Conservation (phyloP, 2,888 invertebrate species). For the Uloborus plumipes region DNA sequence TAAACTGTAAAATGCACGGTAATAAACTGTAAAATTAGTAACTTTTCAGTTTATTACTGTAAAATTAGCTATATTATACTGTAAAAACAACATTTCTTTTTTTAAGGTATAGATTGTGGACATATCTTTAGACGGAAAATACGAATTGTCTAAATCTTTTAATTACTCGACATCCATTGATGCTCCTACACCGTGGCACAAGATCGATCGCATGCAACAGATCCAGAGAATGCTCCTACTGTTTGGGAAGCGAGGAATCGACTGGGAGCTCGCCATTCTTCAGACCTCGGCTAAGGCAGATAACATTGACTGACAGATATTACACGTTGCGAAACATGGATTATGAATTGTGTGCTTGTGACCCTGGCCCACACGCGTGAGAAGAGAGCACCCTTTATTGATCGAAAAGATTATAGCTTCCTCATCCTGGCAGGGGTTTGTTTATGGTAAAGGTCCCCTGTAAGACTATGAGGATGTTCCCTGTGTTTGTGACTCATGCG, state of each 20-base stretch:
- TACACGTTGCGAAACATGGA: constrained; percentile 54
- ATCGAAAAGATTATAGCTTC: constrained; percentile 57
- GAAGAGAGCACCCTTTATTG: constrained; percentile 28
- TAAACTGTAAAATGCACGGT: too few species aligned
- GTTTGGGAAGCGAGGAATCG: background rate
- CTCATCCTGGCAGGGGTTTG: constrained; percentile 36
- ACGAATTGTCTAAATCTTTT: too few species aligned
- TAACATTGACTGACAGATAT: constrained; percentile 58
- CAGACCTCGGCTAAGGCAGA: constrained; percentile 8
- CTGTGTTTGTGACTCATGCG: too few species aligned
- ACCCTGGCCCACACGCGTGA: constrained; percentile 8
- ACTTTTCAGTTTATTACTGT: too few species aligned
- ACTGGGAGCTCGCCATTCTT: constrained; percentile 8
- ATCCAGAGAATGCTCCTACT: background rate
- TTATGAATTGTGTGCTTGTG: constrained; percentile 46
- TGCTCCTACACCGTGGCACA: too few species aligned
- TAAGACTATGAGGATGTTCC: too few species aligned
- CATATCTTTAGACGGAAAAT: too few species aligned
- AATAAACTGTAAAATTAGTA: too few species aligned
- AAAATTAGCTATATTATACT: too few species aligned
- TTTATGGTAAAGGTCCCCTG: constrained; percentile 28
- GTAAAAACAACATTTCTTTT: too few species aligned
- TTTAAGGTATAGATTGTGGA: too few species aligned
- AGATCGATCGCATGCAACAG: background rate
- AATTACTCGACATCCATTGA: too few species aligned